Evolutionary conservation across 2,797 vertebrate genomes (phyloP).

Genomic region (Acipenser ruthenus): DNA sequence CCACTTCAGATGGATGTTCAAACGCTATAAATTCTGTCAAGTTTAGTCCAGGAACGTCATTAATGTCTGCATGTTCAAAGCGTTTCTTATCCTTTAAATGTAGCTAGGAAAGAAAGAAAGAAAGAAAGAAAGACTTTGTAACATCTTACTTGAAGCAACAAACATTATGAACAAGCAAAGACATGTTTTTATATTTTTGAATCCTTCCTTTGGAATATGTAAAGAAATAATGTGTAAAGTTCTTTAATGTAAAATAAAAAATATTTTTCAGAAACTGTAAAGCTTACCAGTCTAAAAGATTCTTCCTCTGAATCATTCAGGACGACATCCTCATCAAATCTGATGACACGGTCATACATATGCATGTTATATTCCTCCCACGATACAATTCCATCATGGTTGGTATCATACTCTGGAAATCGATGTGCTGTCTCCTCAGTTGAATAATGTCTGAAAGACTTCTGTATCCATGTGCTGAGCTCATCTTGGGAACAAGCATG

Average conservation of each 20-base stretch:
- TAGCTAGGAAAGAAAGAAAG: constrained; percentile 57
- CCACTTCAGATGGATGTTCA: constrained; percentile 88
- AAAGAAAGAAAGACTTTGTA: background rate
- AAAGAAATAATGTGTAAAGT: background rate
- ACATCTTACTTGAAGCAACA: too few relatives aligned
- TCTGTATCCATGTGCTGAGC: constrained; percentile 86
- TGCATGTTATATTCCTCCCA: constrained; percentile 88
- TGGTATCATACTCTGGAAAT: constrained; percentile 75
- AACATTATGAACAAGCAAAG: too few relatives aligned
- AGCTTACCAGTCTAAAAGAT: constrained; percentile 77
- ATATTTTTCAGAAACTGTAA: constrained; percentile 2
- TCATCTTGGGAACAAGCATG: constrained; percentile 64
- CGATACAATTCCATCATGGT: constrained; percentile 69
- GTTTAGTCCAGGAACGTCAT: constrained; percentile 63
- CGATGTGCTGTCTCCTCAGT: constrained; percentile 81
- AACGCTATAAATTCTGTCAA: constrained; percentile 86
- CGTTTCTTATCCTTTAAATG: constrained; percentile 83
- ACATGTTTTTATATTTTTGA: too few relatives aligned
- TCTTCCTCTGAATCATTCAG: constrained; percentile 82
- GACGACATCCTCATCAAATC: constrained; percentile 63
- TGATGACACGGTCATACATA: constrained; percentile 70
- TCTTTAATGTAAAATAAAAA: background rate
- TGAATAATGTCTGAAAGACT: constrained; percentile 85
- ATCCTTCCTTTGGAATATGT: too few relatives aligned
- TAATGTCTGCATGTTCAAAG: constrained; percentile 79